These are phyloP conservation scores for Creontiades dilutus DNA, from an alignment of 2,888 invertebrate species.

Conservation along the genomic window DNA sequence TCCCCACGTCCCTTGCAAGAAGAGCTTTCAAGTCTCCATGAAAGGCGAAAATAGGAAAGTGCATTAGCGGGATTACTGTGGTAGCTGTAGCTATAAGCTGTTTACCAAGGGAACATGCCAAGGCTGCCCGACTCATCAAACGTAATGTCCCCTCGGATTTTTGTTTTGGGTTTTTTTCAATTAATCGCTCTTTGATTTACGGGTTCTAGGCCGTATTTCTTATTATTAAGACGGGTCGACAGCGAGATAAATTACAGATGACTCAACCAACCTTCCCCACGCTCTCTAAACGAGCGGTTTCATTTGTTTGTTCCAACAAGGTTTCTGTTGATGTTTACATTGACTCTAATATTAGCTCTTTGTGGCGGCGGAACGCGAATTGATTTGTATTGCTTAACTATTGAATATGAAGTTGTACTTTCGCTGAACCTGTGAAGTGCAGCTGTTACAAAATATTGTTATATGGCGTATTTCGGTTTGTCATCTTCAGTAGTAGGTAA, in stretches of 20 bases:
- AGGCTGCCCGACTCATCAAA: background rate
- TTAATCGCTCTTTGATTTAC: conserved; percentile 30
- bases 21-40: no score
- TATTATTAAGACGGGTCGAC: conserved; percentile 20
- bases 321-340: background rate
- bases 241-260: conserved; percentile 3
- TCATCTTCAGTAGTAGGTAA: no score
- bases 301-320: conserved; percentile 19
- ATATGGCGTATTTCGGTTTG: no score
- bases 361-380: no score
- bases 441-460: no score
- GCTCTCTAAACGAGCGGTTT: background rate
- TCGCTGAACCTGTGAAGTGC: no score
- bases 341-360: no score
- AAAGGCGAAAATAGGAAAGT: background rate
- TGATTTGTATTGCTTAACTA: no score
- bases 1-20: no score
- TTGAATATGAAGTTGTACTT: no score
- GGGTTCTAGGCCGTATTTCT: conserved; percentile 22
- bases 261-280: background rate
- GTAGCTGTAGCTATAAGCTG: background rate
- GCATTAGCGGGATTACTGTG: background rate
- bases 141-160: background rate
- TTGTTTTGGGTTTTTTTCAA: background rate
- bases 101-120: conserved; percentile 14